Percentiles rank a stretch among this genome's conserved stretches.
Conservation (phyloP, 2,888 invertebrate species). For the Epinotia nisella region DNA sequence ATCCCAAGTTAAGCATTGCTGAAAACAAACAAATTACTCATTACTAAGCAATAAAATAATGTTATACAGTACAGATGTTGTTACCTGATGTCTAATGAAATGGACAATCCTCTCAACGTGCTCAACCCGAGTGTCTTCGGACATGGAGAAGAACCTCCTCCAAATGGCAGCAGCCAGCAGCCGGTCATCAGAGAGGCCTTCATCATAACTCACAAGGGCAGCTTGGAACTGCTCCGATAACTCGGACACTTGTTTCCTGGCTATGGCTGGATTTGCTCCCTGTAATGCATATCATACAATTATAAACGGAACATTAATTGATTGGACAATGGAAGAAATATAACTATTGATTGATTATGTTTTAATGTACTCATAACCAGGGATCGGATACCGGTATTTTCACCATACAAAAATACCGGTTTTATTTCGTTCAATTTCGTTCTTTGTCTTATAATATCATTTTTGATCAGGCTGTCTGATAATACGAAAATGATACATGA, state of each 20-base stretch:
- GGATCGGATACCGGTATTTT: too few species aligned
- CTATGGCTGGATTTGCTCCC: conserved; percentile 86
- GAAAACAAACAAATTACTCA: too few species aligned
- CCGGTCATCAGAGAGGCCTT: conserved; percentile 92
- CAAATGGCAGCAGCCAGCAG: conserved; percentile 93
- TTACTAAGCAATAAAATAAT: too few species aligned
- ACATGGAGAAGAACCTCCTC: conserved; percentile 90
- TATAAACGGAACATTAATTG: background rate
- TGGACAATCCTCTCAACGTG: conserved; percentile 88
- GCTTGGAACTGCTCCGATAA: conserved; percentile 93
- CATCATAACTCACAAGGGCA: conserved; percentile 93
- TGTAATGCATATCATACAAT: conserved; percentile 61
- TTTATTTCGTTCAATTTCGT: too few species aligned
- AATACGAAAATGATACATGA: too few species aligned
- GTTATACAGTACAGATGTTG: background rate
- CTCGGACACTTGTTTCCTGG: conserved; percentile 86
- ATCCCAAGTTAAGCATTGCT: too few species aligned
- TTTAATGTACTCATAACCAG: too few species aligned
- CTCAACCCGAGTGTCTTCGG: conserved; percentile 86
- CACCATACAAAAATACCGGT: too few species aligned
- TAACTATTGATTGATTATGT: too few species aligned
- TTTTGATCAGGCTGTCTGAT: too few species aligned
- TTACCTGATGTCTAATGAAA: conserved; percentile 91
- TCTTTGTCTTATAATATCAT: too few species aligned
- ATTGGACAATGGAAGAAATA: too few species aligned